phyloP scores from a whole-genome alignment of 2,888 invertebrate genomes.

The Apodemia mormo region DNA sequence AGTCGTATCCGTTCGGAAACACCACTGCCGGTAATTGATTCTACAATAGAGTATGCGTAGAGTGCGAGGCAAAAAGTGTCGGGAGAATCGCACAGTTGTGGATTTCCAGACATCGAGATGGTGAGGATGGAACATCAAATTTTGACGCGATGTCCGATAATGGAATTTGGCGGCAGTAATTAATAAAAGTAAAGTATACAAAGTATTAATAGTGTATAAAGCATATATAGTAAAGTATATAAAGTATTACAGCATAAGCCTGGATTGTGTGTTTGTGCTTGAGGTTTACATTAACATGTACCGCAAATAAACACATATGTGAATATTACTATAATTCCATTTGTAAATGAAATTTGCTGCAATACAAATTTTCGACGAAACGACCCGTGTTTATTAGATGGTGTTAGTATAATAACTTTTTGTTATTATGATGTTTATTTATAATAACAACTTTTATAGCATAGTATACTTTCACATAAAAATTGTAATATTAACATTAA shows the following conservation, averaged over 20 bases:
- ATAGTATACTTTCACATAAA: not conserved
- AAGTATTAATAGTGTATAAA: too few relatives aligned
- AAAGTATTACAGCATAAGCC: not conserved
- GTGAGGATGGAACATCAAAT: too few relatives aligned
- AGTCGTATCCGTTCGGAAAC: too few relatives aligned
- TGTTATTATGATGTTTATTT: not conserved
- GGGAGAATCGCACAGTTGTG: too few relatives aligned
- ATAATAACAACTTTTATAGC: not conserved
- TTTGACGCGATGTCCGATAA: too few relatives aligned
- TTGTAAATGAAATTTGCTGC: constrained; percentile 1
- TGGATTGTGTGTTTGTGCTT: not conserved
- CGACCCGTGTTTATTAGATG: not conserved
- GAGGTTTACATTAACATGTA: not conserved
- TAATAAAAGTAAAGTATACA: too few relatives aligned
- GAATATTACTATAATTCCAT: constrained; percentile 4
- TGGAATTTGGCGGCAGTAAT: too few relatives aligned
- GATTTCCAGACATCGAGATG: too few relatives aligned
- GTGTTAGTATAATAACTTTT: not conserved
- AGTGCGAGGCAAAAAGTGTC: too few relatives aligned
- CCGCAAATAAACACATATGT: not conserved
- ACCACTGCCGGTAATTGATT: too few relatives aligned
- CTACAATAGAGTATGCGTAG: too few relatives aligned
- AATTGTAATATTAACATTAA: not conserved
- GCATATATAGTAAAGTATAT: too few relatives aligned
- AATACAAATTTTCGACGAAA: constrained; percentile 3